Evolutionary conservation across 2,888 invertebrate species (phyloP).

Genomic region (Euspilapteryx auroguttella): DNA sequence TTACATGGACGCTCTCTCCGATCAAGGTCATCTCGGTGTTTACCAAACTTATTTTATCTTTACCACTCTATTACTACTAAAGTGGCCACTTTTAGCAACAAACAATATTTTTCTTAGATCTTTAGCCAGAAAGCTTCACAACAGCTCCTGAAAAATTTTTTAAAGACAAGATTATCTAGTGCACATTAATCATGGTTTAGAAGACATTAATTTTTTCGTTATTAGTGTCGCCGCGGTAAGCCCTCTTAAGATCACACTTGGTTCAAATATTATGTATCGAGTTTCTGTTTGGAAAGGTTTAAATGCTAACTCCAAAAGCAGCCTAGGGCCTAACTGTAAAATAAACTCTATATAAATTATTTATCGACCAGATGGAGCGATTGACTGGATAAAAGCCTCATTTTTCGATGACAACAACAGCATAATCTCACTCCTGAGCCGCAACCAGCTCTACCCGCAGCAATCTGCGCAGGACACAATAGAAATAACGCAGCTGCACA

Average conservation of each 20-base stretch:
- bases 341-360: neutral
- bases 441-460: conserved; percentile 31
- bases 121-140: neutral
- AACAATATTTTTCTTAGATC: neutral
- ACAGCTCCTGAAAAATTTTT: neutral
- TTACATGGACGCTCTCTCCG: conserved; percentile 34
- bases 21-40: conserved; percentile 16
- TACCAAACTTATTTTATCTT: too few species aligned
- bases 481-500: conserved; percentile 37
- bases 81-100: neutral
- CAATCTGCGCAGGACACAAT: conserved; percentile 32
- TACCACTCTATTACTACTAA: too few species aligned
- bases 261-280: too few species aligned
- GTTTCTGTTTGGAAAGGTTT: too few species aligned
- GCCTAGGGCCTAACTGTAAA: too few species aligned
- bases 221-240: too few species aligned
- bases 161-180: too few species aligned
- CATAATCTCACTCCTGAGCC: conserved; percentile 29
- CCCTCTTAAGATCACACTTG: too few species aligned
- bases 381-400: conserved; percentile 30
- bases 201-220: too few species aligned
- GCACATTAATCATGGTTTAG: too few species aligned
- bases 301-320: too few species aligned
- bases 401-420: conserved; percentile 34
- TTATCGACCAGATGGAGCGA: conserved; percentile 16